phyloP scores from a whole-genome alignment of 2,797 vertebrate species.

The Alauda arvensis region DNA sequence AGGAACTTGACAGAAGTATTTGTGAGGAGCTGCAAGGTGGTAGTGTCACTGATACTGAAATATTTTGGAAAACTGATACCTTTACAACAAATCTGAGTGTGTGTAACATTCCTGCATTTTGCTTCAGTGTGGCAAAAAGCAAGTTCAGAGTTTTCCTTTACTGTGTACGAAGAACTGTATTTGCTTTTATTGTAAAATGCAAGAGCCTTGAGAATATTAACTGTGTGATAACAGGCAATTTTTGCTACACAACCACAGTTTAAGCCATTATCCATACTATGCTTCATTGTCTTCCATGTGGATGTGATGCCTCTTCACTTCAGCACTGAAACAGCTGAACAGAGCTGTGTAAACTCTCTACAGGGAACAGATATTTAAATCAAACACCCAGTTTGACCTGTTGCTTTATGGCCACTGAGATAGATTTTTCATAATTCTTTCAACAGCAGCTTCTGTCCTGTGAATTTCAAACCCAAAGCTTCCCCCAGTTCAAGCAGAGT shows the following conservation, averaged over 20 bases:
- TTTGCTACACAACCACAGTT: background rate
- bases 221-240: background rate
- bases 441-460: background rate
- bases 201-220: background rate
- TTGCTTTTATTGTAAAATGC: background rate
- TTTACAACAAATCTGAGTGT: background rate
- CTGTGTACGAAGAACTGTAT: background rate
- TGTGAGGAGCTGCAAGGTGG: background rate
- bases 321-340: background rate
- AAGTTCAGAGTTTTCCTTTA: background rate
- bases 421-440: background rate
- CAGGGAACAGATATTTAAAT: background rate
- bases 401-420: background rate
- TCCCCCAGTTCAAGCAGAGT: background rate
- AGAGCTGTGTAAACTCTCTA: background rate
- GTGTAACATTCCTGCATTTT: background rate
- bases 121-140: background rate
- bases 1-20: background rate
- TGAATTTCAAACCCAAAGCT: background rate
- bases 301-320: background rate
- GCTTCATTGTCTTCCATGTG: background rate
- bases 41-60: background rate
- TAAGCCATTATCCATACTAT: background rate
- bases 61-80: background rate
- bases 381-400: background rate